Percentiles rank a stretch among this genome's conserved stretches.
Conservation (phyloP, 1,140 invertebrate species). For the Akabosia matsudoensis region DNA sequence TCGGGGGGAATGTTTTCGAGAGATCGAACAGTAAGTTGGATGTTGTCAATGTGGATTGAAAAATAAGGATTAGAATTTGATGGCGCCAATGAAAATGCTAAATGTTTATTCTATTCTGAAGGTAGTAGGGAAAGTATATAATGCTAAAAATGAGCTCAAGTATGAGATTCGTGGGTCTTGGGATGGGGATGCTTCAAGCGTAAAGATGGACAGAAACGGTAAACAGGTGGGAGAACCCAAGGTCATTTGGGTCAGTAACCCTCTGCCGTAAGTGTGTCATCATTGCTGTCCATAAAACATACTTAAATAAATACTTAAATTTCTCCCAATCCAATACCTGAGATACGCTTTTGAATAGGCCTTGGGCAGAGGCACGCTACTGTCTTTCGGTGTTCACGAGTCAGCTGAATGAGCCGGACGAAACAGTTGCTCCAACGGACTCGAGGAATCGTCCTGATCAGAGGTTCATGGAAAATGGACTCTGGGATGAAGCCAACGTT, state of each 20-base stretch:
- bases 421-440: constrained; percentile 63
- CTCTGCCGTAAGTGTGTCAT: too few relatives aligned
- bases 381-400: constrained; percentile 63
- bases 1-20: neutral
- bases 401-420: constrained; percentile 63
- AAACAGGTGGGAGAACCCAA: too few relatives aligned
- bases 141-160: constrained; percentile 48
- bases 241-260: too few relatives aligned
- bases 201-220: neutral
- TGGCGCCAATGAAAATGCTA: neutral
- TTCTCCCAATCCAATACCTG: too few relatives aligned
- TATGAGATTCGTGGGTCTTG: neutral
- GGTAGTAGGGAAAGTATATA: neutral
- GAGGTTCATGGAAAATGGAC: constrained; percentile 63
- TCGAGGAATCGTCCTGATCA: constrained; percentile 63
- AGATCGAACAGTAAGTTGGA: neutral
- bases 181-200: neutral
- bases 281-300: too few relatives aligned
- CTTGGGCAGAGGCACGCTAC: constrained; percentile 57
- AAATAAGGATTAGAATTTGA: neutral
- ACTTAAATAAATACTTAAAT: too few relatives aligned
- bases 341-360: neutral
- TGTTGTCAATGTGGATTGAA: neutral
- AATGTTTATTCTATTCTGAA: neutral
- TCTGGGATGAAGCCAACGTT: constrained; percentile 64